A percentile compares a stretch with the other conserved stretches of the same genome.
Evolutionary conservation across 2,113 vertebrate genomes (phyloP).

Genomic region (Anoplopoma fimbria): DNA sequence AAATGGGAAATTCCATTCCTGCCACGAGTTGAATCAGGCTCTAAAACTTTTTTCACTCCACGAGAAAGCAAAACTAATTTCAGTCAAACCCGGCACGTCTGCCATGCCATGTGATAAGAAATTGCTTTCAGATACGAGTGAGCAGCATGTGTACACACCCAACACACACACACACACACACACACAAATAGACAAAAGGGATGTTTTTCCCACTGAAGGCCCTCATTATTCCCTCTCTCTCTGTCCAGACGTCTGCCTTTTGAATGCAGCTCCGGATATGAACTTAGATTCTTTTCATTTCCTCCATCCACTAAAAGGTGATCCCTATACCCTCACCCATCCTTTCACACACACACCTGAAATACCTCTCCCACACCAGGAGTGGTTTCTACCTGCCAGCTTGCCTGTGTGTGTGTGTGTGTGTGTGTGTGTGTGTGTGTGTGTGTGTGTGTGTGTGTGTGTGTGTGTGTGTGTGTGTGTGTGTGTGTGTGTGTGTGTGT

Average conservation of each 20-base stretch:
- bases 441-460: conserved; percentile 38
- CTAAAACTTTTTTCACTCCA: conserved; percentile 23
- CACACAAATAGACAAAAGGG: conserved; percentile 44
- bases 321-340: conserved; percentile 45
- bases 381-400: conserved; percentile 55
- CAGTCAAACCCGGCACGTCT: conserved; percentile 50
- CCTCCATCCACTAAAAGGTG: conserved; percentile 60
- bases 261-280: conserved; percentile 67
- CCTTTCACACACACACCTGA: conserved; percentile 67
- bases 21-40: conserved; percentile 25
- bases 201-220: conserved; percentile 54
- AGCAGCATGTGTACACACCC: conserved; percentile 34
- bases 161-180: conserved; percentile 16
- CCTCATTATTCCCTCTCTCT: conserved; percentile 54
- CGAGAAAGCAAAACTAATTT: conserved; percentile 59
- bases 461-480: conserved; percentile 30
- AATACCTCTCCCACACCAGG: conserved; percentile 45
- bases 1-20: conserved; percentile 58
- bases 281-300: conserved; percentile 74
- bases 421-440: conserved; percentile 20
- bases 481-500: conserved; percentile 26
- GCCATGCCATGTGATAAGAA: conserved; percentile 58
- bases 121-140: conserved; percentile 55
- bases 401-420: conserved; percentile 30
- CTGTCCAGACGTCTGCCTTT: conserved; percentile 29